Conservation (phyloP, 1,140 invertebrate species). For the Marisa cornuarietis region DNA sequence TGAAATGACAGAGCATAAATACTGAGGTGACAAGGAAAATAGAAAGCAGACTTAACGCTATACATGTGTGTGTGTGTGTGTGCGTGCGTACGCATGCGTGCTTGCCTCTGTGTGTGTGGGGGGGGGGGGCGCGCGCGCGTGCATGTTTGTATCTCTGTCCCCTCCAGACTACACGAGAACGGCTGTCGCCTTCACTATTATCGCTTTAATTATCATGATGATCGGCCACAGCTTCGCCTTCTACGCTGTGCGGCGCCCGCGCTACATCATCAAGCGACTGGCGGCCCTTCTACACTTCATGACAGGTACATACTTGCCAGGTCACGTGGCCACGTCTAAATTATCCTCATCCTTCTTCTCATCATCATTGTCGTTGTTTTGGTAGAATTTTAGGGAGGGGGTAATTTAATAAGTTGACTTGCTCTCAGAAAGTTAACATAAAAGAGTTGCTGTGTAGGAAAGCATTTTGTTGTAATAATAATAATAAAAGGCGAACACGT, state of each 20-base stretch:
- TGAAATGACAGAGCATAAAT: not conserved
- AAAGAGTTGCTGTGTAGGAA: not conserved
- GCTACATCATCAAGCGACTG: constrained; percentile 89
- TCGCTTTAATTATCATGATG: constrained; percentile 81
- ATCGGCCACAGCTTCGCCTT: constrained; percentile 84
- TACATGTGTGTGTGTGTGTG: too few relatives aligned
- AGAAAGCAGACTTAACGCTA: not conserved
- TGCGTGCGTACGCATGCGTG: too few relatives aligned
- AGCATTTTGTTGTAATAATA: not conserved
- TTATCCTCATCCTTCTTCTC: too few relatives aligned
- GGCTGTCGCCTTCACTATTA: constrained; percentile 84
- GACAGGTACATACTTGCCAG: constrained; percentile 71
- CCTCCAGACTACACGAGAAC: constrained; percentile 81
- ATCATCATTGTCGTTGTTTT: too few relatives aligned
- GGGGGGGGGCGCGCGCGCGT: too few relatives aligned
- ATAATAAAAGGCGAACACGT: not conserved
- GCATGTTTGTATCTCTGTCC: not conserved
- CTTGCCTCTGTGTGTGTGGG: not conserved
- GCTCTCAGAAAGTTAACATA: not conserved
- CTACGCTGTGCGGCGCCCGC: constrained; percentile 85
- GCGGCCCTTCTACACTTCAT: constrained; percentile 87
- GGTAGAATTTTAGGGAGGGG: too few relatives aligned
- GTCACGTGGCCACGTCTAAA: too few relatives aligned
- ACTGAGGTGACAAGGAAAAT: not conserved
- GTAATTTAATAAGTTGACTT: not conserved